These are phyloP conservation scores for Stegastes partitus DNA, from an alignment of 2,113 vertebrate species.

Conservation along the genomic window DNA sequence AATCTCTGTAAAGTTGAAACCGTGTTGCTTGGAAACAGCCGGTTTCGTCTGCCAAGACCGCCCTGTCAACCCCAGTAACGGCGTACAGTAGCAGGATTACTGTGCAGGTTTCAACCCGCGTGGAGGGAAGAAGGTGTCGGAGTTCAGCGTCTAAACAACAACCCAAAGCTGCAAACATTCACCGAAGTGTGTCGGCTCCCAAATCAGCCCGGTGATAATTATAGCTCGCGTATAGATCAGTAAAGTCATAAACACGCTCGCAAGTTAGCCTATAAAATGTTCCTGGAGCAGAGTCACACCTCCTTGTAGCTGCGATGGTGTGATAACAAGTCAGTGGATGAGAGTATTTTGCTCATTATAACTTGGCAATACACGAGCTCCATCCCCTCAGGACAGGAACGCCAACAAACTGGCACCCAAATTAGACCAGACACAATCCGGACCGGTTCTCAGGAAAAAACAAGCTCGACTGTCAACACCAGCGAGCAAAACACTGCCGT, in stretches of 20 bases:
- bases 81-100: slow-evolving; percentile 25
- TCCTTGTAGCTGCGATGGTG: slow-evolving; percentile 1
- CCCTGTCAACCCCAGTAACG: slow-evolving; percentile 18
- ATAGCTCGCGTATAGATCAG: neutral
- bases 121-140: slow-evolving; percentile 2
- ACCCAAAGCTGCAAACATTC: neutral
- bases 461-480: neutral
- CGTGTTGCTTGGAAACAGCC: slow-evolving; percentile 61
- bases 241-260: neutral
- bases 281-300: neutral
- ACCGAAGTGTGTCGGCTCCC: neutral
- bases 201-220: neutral
- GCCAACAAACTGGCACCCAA: slow-evolving; percentile 9
- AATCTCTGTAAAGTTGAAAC: slow-evolving; percentile 46
- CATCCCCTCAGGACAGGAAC: neutral
- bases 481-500: neutral
- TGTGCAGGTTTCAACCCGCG: neutral
- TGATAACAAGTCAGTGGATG: slow-evolving; percentile 2
- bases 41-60: slow-evolving; percentile 3
- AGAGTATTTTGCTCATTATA: slow-evolving; percentile 26
- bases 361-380: neutral
- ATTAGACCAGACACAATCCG: slow-evolving; percentile 2
- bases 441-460: neutral
- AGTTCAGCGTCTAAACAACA: neutral
- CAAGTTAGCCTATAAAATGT: neutral